These are phyloP conservation scores for Seriola aureovittata DNA, from an alignment of 2,113 vertebrate genomes.

Conservation along the genomic window DNA sequence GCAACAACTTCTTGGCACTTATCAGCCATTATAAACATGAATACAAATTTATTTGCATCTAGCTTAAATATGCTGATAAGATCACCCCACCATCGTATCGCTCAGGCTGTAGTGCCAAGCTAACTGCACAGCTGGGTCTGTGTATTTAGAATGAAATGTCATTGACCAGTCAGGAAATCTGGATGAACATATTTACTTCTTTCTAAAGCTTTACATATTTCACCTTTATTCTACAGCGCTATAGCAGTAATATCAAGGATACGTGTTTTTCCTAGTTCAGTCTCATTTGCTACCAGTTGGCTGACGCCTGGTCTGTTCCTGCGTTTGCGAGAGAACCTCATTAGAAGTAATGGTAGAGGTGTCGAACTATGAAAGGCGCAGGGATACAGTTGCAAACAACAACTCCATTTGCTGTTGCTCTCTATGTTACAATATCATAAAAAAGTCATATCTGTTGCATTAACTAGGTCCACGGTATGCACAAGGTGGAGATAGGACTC, in stretches of 20 bases:
- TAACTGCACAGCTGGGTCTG: too few species aligned
- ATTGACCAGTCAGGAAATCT: too few species aligned
- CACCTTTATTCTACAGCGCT: background rate
- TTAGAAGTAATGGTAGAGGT: constrained; percentile 34
- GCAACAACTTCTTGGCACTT: too few species aligned
- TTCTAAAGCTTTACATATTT: background rate
- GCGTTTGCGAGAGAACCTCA: constrained; percentile 25
- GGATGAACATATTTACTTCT: background rate
- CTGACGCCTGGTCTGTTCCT: constrained; percentile 4
- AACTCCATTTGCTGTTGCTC: background rate
- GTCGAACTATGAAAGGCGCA: constrained; percentile 21
- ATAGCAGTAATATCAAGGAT: constrained; percentile 1
- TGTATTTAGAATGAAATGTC: too few species aligned
- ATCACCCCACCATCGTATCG: too few species aligned
- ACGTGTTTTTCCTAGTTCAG: background rate
- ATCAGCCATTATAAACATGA: too few species aligned
- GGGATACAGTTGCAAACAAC: background rate
- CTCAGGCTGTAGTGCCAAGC: too few species aligned
- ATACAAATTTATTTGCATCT: too few species aligned
- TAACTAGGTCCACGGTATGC: background rate
- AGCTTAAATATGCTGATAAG: too few species aligned
- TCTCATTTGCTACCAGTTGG: constrained; percentile 18
- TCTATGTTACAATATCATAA: background rate
- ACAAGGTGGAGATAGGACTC: background rate
- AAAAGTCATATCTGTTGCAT: background rate